Evolutionary conservation across 2,797 vertebrate species (phyloP).

Genomic region (Tachyglossus aculeatus): DNA sequence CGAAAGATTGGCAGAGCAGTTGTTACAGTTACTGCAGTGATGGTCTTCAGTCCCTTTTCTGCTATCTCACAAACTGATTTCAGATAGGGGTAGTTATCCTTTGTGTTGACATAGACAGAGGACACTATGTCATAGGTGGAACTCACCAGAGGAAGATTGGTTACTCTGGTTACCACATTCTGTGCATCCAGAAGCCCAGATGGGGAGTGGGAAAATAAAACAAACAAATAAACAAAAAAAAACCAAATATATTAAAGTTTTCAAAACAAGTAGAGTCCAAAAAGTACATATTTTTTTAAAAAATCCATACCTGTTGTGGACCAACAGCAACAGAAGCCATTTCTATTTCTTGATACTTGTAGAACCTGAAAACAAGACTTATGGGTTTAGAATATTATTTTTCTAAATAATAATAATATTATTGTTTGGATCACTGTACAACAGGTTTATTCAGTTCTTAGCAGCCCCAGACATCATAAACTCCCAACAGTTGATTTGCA

Average conservation of each 20-base stretch:
- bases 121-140: constrained; percentile 86
- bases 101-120: constrained; percentile 82
- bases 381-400: neutral
- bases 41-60: constrained; percentile 84
- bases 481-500: too few species aligned
- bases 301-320: constrained; percentile 66
- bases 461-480: too few species aligned
- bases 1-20: constrained; percentile 85
- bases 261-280: neutral
- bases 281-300: neutral
- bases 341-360: constrained; percentile 31
- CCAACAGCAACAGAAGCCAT: constrained; percentile 67
- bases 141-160: constrained; percentile 86
- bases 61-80: constrained; percentile 87
- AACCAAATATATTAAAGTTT: neutral
- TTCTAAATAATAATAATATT: too few species aligned
- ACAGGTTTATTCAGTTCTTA: too few species aligned
- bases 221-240: neutral
- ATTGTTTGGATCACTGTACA: too few species aligned
- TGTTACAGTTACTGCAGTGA: constrained; percentile 82
- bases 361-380: constrained; percentile 16
- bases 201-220: neutral
- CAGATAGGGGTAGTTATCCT: constrained; percentile 86
- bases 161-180: constrained; percentile 86
- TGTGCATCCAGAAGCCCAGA: constrained; percentile 48